Base-by-base conservation (phyloP, 2,797 vertebrate species). In the Cuniculus paca region DNA sequence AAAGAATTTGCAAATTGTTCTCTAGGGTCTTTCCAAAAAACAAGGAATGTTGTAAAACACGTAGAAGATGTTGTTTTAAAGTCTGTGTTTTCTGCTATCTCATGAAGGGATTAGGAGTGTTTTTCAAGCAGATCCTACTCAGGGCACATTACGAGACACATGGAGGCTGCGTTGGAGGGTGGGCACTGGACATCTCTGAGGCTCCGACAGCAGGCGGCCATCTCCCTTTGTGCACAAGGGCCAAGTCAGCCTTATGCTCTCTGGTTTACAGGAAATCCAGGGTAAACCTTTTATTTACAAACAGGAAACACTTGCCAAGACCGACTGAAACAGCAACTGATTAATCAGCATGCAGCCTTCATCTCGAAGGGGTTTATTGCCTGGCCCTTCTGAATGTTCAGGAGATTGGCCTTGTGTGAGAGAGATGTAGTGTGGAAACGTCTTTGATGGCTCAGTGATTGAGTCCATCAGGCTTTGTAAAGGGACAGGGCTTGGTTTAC, bases 261-360 rank as follows among this genome's bases (percentile, higher is more conserved):
- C 95, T 97, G 94, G 79, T 97, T 98, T 98, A 98, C 95, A 98
- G 96, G 97, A 98, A 98, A 98, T 97, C 79, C 96, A 97, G 96
- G 90, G 90, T 97, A 98, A 98, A 93, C 98, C 96, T 97, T 98
- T 98, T 98, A 98, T 98, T 98, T 98, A 98, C 97, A 98, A 98
- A 98, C 95, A 97, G 58, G 80, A 96, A 98, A 97, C 75, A 83
- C 93, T 98, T 98, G 97, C 98, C 98, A 98, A 96, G 95, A 90
- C 54, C 77, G 96, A 97, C 98, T 97, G 97, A 97, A 98, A 97
- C 92, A 91, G 75, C 95, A 97, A 90, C 97, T 98, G 98, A 98
- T 98, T 98, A 98, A 98, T 98, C 98, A 98, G 98, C 97, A 98
- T 98, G 97, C 96, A 97, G 96, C 95, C 97, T 98, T 98, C 98